These are phyloP conservation scores for Dryococelus australis DNA, from an alignment of 2,888 invertebrate species.

Conservation along the genomic window DNA sequence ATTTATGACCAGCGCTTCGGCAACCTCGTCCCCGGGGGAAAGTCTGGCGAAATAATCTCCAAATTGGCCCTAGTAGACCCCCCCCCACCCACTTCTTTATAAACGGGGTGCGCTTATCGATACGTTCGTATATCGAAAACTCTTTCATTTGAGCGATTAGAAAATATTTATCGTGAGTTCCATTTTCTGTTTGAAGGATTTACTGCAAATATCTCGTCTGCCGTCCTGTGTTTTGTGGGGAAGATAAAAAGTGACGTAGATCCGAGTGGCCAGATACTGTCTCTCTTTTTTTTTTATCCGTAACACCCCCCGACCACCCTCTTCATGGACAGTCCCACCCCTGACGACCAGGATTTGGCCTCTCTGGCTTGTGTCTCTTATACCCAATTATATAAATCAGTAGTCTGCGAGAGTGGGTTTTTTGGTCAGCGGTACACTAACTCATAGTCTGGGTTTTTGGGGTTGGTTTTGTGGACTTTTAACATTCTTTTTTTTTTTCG, in stretches of 20 bases:
- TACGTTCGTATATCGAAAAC: constrained; percentile 7
- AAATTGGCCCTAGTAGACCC: background rate
- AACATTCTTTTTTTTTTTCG: constrained; percentile 24
- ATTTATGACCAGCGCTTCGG: background rate
- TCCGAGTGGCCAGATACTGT: background rate
- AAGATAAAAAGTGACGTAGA: constrained; percentile 16
- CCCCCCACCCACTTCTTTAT: background rate
- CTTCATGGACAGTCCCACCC: background rate
- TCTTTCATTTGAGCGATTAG: constrained; percentile 16
- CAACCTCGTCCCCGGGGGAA: background rate
- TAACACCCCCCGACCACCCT: background rate
- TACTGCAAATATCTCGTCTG: constrained; percentile 7
- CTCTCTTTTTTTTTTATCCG: background rate
- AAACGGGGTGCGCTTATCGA: background rate
- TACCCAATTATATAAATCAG: constrained; percentile 30
- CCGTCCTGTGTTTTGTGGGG: constrained; percentile 27
- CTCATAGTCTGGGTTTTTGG: constrained; percentile 29
- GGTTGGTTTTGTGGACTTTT: constrained; percentile 28
- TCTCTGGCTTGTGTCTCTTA: constrained; percentile 24
- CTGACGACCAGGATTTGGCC: constrained; percentile 16
- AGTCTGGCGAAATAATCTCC: background rate
- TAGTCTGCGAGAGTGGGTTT: constrained; percentile 24
- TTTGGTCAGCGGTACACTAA: constrained; percentile 18
- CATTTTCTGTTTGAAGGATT: constrained; percentile 16
- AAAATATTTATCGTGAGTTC: background rate